phyloP scores from a whole-genome alignment of 2,888 invertebrate species.

The Diplolepis rosae region DNA sequence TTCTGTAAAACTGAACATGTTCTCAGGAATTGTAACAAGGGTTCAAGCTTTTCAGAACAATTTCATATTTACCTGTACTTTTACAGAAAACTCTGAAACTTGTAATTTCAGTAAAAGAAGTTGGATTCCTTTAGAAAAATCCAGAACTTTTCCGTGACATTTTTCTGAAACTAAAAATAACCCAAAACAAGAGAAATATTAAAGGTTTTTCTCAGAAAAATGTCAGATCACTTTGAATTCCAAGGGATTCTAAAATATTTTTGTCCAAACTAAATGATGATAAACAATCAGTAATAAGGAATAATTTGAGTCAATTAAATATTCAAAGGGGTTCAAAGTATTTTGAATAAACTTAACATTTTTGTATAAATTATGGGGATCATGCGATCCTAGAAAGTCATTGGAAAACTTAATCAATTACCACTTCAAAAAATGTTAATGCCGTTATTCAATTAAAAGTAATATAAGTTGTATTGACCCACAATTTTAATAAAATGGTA shows the following conservation, averaged over 20 bases:
- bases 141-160: conserved; percentile 29
- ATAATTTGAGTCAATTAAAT: too few species aligned
- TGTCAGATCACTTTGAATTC: neutral
- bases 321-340: too few species aligned
- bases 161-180: conserved; percentile 21
- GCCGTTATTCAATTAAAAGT: too few species aligned
- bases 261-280: neutral
- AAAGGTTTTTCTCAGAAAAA: neutral
- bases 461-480: too few species aligned
- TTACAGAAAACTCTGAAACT: neutral
- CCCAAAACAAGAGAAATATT: neutral
- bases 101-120: conserved; percentile 5
- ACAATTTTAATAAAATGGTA: too few species aligned
- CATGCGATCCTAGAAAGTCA: too few species aligned
- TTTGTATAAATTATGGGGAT: too few species aligned
- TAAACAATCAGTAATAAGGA: too few species aligned
- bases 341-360: too few species aligned
- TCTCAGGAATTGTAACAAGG: neutral
- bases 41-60: neutral
- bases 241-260: neutral
- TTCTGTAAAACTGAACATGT: neutral
- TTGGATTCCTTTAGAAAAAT: conserved; percentile 22
- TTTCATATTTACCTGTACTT: conserved; percentile 17
- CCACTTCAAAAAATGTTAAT: too few species aligned
- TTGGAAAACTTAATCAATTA: too few species aligned